phyloP scores from a whole-genome alignment of 2,113 vertebrate species.

The Tympanuchus pallidicinctus region DNA sequence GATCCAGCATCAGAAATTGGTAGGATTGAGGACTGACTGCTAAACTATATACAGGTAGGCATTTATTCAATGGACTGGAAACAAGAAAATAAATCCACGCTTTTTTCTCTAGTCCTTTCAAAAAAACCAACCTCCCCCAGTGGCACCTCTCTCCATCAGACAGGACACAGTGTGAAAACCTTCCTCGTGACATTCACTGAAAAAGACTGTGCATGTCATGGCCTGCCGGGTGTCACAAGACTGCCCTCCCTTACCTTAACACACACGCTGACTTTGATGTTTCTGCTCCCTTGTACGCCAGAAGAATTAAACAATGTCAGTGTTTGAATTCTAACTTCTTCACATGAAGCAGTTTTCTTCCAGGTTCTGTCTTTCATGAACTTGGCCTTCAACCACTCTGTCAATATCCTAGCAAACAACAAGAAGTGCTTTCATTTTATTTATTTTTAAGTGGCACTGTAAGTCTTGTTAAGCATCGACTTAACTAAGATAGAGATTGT shows the following conservation, averaged over 20 bases:
- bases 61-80: not conserved
- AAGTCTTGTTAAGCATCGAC: not conserved
- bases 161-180: not conserved
- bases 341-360: not conserved
- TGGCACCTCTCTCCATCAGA: not conserved
- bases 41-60: not conserved
- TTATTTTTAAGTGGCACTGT: not conserved
- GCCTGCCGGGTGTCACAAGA: not conserved
- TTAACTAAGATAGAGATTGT: not conserved
- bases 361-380: slow-evolving; percentile 71
- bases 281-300: slow-evolving; percentile 51
- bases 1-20: not conserved
- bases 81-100: not conserved
- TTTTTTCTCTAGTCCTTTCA: not conserved
- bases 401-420: slow-evolving; percentile 80
- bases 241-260: slow-evolving; percentile 79
- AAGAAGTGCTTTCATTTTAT: not conserved
- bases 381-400: slow-evolving; percentile 92
- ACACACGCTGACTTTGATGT: slow-evolving; percentile 80
- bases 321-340: slow-evolving; percentile 78
- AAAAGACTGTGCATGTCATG: not conserved
- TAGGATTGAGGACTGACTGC: not conserved
- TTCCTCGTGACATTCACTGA: not conserved
- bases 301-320: slow-evolving; percentile 77
- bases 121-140: not conserved